Percentiles rank a stretch among this genome's conserved stretches.
Conservation (phyloP, 2,797 vertebrate species). For the Aselliscus stoliczkanus region DNA sequence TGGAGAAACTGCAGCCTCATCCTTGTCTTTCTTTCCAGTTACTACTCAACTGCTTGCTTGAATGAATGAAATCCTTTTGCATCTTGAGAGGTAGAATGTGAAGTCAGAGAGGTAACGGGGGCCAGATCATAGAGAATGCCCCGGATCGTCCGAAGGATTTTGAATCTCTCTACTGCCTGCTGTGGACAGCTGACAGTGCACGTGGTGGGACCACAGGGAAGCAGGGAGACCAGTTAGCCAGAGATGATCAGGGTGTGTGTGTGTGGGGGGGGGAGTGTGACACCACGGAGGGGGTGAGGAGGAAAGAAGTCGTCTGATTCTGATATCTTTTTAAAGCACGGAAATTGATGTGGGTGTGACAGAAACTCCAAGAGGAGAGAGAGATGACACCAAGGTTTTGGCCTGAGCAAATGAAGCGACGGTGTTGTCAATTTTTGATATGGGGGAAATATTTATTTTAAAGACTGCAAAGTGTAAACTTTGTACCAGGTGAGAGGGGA, state of each 20-base stretch:
- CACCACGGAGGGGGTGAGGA: rapidly evolving
- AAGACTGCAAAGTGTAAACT: not conserved
- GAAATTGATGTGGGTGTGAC: no score
- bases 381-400: not conserved
- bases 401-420: not conserved
- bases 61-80: not conserved
- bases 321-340: not conserved
- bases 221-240: not conserved
- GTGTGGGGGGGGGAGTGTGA: no score
- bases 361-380: not conserved
- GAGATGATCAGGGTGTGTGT: not conserved
- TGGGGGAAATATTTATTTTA: not conserved
- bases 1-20: rapidly evolving
- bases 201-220: not conserved
- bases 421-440: not conserved
- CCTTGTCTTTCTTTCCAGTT: not conserved
- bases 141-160: not conserved
- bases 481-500: not conserved
- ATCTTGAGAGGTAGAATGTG: not conserved
- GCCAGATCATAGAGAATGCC: rapidly evolving
- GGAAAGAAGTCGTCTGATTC: not conserved
- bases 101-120: not conserved
- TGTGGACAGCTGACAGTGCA: not conserved
- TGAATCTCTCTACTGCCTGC: not conserved
- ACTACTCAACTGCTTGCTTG: not conserved